Base-by-base conservation (phyloP, 2,888 invertebrate species). In the Phengaris alcon region DNA sequence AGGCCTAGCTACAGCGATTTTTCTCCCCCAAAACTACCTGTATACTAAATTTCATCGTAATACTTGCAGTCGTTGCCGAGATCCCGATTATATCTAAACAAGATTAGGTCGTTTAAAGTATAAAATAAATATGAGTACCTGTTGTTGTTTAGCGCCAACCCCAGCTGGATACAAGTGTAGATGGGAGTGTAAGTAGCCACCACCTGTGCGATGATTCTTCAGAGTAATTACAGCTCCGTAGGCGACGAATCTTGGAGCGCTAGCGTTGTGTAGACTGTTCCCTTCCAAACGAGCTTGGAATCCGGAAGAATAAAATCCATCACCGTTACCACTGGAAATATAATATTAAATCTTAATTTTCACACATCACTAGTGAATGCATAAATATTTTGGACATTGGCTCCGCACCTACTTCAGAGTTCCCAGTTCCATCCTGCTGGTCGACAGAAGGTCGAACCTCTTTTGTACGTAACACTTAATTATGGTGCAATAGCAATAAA, bases 161-260 rank as follows among this genome's bases (percentile, higher is more conserved):
- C 97, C 97, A 83, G 97, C 97, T 0, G 99, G 99, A 91, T 99
- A 99, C 51, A 99, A 93, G 89, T 99, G 99, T 90, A 96, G 97
- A 90, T 99, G 99, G 0, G 99, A 99, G 90, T 99, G 99, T 57
- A 99, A 94, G 87, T 99, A 99, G 1, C 98, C 99, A 0, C 99
- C 99, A 5, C 98, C 99, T 0, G 98, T 98, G 81, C 98, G 95
- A 84, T 98, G 97, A 91, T 98, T 99, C 94, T 99, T 99, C 78
- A 99, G 90, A 0, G 98, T 97, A 74, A 99, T 94, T 51, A 96
- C 87, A 0, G 98, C 97, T 0, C 98, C 98, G 87, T 97, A 99
- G 0, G 98, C 98, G 35, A 99, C 95, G 77, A 97, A 95, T 74
- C 96, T 94, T 0, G 99, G 99, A 95, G 99, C 98, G 84, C 96